Evolutionary conservation across 2,113 vertebrate genomes (phyloP).

Genomic region (Setophaga kirtlandii): DNA sequence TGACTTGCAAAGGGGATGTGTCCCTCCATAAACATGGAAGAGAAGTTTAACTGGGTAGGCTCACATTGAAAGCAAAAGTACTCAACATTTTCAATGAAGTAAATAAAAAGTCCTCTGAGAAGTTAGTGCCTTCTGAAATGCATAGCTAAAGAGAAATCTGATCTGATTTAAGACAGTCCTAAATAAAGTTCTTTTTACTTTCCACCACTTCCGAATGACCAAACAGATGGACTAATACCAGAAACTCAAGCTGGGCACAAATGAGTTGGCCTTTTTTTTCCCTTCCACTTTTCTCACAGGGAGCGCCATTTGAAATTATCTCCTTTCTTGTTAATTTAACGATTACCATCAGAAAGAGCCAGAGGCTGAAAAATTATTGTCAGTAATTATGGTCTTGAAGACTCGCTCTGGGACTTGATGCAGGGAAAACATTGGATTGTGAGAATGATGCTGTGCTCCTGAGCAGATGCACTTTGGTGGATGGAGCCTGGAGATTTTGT

Average conservation of each 20-base stretch:
- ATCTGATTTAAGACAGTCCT: background rate
- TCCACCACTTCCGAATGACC: background rate
- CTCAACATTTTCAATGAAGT: background rate
- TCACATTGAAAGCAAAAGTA: background rate
- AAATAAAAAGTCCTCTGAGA: background rate
- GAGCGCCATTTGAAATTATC: constrained; percentile 19
- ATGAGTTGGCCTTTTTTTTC: background rate
- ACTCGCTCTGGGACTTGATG: background rate
- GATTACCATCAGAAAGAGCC: background rate
- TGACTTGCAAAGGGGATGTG: background rate
- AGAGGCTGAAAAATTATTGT: background rate
- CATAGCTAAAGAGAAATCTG: background rate
- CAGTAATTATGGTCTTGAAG: constrained; percentile 11
- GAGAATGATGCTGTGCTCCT: background rate
- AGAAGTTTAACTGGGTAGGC: background rate
- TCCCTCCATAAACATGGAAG: background rate
- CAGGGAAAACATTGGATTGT: background rate
- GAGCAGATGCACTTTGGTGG: rapidly evolving
- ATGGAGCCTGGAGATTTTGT: background rate
- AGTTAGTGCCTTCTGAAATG: background rate
- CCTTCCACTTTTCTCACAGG: background rate
- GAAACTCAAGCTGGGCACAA: constrained; percentile 17
- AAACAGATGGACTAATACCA: background rate
- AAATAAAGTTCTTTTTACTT: constrained; percentile 7
- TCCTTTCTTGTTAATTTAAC: constrained; percentile 52